phyloP scores from a whole-genome alignment of 2,797 vertebrate species.

The Oreochromis grahami region DNA sequence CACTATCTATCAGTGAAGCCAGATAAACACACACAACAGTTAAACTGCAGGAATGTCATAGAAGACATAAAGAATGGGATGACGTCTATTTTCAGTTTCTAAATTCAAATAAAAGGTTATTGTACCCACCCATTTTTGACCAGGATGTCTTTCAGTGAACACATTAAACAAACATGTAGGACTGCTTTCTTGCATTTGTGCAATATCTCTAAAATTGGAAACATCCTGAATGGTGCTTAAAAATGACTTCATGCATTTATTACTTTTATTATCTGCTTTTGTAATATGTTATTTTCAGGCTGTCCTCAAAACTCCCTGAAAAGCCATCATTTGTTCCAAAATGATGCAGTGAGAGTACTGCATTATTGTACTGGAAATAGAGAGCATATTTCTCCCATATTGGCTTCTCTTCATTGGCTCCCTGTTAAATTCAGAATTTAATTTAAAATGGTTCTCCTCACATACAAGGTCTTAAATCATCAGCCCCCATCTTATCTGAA shows the following conservation, averaged over 20 bases:
- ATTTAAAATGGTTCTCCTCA: background rate
- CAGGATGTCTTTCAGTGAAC: background rate
- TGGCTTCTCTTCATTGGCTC: background rate
- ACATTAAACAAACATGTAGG: background rate
- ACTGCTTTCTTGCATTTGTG: background rate
- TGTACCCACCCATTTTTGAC: background rate
- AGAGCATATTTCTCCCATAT: background rate
- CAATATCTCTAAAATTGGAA: background rate
- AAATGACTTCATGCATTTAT: background rate
- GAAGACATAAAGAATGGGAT: background rate
- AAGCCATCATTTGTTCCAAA: background rate
- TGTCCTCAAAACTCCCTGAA: background rate
- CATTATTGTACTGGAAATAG: background rate
- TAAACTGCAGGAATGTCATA: background rate
- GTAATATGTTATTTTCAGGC: background rate
- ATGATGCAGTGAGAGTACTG: background rate
- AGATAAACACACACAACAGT: background rate
- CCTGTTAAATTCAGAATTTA: background rate
- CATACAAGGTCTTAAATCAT: background rate
- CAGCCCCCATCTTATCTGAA: background rate
- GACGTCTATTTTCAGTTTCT: background rate
- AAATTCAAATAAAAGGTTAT: background rate
- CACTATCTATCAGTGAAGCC: background rate
- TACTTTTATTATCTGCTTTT: background rate
- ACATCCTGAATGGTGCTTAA: background rate